These are phyloP conservation scores for Malurus leucopterus DNA, from an alignment of 2,797 vertebrate species.

Conservation along the genomic window DNA sequence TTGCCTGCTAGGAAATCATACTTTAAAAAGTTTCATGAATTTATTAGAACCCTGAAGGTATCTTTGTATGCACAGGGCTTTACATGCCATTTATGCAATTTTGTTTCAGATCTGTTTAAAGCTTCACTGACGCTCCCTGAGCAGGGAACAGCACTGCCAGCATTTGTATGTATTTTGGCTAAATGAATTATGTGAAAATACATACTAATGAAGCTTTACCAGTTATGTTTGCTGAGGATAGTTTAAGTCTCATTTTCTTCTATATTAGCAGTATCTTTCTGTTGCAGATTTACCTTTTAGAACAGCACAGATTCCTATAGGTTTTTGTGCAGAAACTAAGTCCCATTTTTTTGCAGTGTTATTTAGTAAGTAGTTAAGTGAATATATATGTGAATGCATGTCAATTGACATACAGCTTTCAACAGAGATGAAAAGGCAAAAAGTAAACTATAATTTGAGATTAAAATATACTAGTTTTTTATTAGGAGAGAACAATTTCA, in stretches of 20 bases:
- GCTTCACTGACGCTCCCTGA: constrained; percentile 71
- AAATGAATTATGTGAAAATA: constrained; percentile 82
- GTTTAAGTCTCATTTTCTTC: constrained; percentile 66
- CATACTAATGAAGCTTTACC: constrained; percentile 76
- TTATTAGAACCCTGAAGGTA: constrained; percentile 83
- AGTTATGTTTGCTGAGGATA: constrained; percentile 64
- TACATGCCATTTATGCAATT: constrained; percentile 79
- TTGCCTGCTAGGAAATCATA: constrained; percentile 85
- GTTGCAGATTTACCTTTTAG: constrained; percentile 50
- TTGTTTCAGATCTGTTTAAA: constrained; percentile 82
- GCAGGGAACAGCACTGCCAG: constrained; percentile 67
- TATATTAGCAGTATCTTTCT: constrained; percentile 59
- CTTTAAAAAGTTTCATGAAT: constrained; percentile 84
- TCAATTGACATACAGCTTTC: background rate
- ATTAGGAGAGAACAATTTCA: constrained; percentile 43
- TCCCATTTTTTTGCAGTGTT: background rate
- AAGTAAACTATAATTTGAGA: constrained; percentile 2
- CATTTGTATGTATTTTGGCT: constrained; percentile 77
- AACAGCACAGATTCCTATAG: constrained; percentile 40
- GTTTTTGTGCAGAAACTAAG: constrained; percentile 18
- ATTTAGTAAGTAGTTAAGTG: constrained; percentile 1
- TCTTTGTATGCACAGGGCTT: constrained; percentile 82
- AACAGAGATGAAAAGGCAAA: constrained; percentile 19
- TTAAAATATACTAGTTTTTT: background rate
- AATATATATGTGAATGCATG: constrained; percentile 2